Evolutionary conservation across 2,888 invertebrate species (phyloP), one percentile per base, ranked within the genome.

Genomic region (Orthosia incerta): DNA sequence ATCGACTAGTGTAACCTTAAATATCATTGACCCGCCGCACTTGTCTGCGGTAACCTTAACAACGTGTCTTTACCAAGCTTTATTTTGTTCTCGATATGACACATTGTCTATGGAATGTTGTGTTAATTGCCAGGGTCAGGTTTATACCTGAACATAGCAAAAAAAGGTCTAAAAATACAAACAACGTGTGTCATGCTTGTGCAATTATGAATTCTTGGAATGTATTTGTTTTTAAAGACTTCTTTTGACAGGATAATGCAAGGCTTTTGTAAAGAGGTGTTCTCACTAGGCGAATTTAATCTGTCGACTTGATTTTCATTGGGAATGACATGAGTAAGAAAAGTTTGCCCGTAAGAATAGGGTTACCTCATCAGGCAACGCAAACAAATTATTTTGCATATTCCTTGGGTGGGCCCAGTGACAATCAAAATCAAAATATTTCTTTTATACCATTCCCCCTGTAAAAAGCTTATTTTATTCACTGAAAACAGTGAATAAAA

Each of bases 71-170:
- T 45, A 13, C 0, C 1, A 53, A 74, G 48, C 46, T 55, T 45
- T 61, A 50, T 45, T 50, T 60, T 55, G 0, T 67, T 67, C 12
- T 9, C 3, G 26, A 50, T 60, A 69, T 16, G 11, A 61, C 50
- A n/a, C 31, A 11, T 45, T 51, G 45, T 68, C 60, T 75, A 4
- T 68, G 68, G 61, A 61, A 75, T 76, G 46, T 64, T 16, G 0
- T 45, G 15, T 68, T 72, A 74, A 46, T 23, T 46, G 4, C 50
- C 61, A 56, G 55, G 26, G 55, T 45, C 67, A 55, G 13, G 16
- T 50, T 55, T 1, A 11, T 67, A 26, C 12, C 76, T 68, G 76
- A 76, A 31, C 69, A 74, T 31, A 51, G 55, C 16, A 46, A 68
- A 74, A 74, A 75, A 61, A 12, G 45, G 1, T 9, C 0, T 0